These are phyloP conservation scores for Cliona cf. orientalis DNA, from an alignment of 37 sponge, comb jelly and placozoan genomes.

Conservation along the genomic window DNA sequence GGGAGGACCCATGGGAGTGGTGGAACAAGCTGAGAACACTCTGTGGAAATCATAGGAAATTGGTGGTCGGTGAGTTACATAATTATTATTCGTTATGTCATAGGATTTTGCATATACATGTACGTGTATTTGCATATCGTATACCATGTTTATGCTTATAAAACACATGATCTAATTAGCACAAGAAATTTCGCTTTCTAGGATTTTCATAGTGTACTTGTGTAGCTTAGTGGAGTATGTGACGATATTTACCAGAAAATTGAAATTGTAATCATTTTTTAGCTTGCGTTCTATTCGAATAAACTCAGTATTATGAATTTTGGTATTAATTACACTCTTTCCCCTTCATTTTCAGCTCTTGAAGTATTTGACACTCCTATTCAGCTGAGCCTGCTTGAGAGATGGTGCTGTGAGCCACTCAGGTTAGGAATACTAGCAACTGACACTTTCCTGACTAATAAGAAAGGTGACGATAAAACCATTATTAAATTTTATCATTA, in stretches of 20 bases:
- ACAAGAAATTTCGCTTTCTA: no score
- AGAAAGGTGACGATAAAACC: slow-evolving; percentile 60
- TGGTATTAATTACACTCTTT: neutral
- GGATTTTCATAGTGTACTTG: no score
- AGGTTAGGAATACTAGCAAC: slow-evolving; percentile 75
- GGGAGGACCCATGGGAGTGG: slow-evolving; percentile 89
- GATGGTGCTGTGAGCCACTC: slow-evolving; percentile 92
- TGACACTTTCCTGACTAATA: slow-evolving; percentile 63
- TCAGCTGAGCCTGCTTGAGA: slow-evolving; percentile 18
- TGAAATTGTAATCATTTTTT: no score
- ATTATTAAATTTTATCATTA: neutral
- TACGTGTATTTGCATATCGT: neutral
- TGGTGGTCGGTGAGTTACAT: slow-evolving; percentile 69
- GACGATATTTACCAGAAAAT: no score
- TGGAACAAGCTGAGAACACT: slow-evolving; percentile 87
- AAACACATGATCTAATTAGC: neutral
- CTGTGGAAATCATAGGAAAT: slow-evolving; percentile 50
- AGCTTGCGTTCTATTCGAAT: no score
- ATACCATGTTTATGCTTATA: neutral
- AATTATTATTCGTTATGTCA: no score
- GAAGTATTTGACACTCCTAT: slow-evolving; percentile 54
- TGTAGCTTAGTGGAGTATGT: no score
- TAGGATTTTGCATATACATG: no score
- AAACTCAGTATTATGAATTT: no score
- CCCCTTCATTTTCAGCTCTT: slow-evolving; percentile 46